Percentiles rank a stretch among this genome's conserved stretches.
phyloP scores from a whole-genome alignment of 1,140 invertebrate species.

The Formica exsecta region DNA sequence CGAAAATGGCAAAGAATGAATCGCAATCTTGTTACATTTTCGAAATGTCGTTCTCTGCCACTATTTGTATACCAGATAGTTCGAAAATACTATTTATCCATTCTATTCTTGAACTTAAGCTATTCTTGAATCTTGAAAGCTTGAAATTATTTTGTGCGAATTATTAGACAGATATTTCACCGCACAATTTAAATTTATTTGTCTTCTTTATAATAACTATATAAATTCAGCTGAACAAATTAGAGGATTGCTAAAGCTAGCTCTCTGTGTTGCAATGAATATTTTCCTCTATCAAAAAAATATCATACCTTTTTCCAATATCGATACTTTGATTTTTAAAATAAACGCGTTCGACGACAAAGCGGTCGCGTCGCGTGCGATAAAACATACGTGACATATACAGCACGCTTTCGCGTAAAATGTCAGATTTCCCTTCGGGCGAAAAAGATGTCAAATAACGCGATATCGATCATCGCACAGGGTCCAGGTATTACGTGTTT shows the following conservation, averaged over 20 bases:
- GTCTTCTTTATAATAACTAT: neutral
- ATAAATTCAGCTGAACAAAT: neutral
- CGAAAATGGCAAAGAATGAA: neutral
- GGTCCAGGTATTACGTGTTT: neutral
- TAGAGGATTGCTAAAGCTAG: neutral
- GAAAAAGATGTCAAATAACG: conserved; percentile 36
- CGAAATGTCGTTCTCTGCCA: neutral
- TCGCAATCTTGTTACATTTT: neutral
- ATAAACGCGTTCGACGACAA: conserved; percentile 43
- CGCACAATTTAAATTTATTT: neutral
- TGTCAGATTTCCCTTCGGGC: conserved; percentile 24
- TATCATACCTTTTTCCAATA: conserved; percentile 10
- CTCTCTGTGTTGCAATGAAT: neutral
- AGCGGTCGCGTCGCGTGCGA: conserved; percentile 15
- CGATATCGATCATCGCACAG: conserved; percentile 34
- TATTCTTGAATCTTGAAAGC: neutral
- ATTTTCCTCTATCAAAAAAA: conserved; percentile 18
- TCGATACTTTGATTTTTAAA: conserved; percentile 37
- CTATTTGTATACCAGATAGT: neutral
- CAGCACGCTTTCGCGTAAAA: conserved; percentile 32
- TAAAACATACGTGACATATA: conserved; percentile 26
- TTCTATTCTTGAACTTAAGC: neutral
- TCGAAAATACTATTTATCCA: neutral
- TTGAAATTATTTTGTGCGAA: neutral
- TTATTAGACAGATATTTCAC: neutral